Evolutionary conservation across 2,797 vertebrate species (phyloP), one percentile per base, ranked within the genome.

Genomic region (Cyclura pinguis): DNA sequence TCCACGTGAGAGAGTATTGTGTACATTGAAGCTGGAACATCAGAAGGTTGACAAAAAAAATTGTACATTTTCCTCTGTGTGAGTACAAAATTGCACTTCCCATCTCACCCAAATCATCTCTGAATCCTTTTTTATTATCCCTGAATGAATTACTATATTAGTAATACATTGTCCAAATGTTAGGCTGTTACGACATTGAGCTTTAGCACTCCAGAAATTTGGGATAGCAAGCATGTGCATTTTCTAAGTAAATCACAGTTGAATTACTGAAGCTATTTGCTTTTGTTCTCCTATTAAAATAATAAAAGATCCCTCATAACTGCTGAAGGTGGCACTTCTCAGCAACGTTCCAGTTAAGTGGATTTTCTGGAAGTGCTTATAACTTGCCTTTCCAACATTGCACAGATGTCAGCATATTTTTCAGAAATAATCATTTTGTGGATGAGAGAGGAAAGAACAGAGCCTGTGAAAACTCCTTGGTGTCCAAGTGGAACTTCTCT

Each of bases 251-350:
- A 89, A 74, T 88, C 38, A 32, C 55, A 84, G 81, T 62, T 76
- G 72, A 84, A 84, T 89, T 77, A 84, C 57, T 77, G 81, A 52
- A 50, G 88, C 72, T 77, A 35, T 77, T 77, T 83, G 82, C 52
- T 84, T 76, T 77, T 50, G 69, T 84, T n/a, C 72, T 50, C 85
- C 10, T 89, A 84, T 89, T 84, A 84, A 89, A 84, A 89, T 89
- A 88, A 83, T 80, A 82, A 89, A 73, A 27, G 38, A 81, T 50
- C 72, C 72, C 76, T 67, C 81, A 84, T 89, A 89, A 89, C 55
- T 89, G 88, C 88, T 89, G 88, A 89, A 89, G 88, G 81, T 64
- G 57, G 88, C 88, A 77, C 81, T 89, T 89, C 88, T 72, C 38
- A 52, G 88, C 88, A 84, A 76, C 35, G 81, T 89, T 89, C 72